Evolutionary conservation across 2,888 invertebrate species (phyloP), one percentile per base, ranked within the genome.

Genomic region (Philereme transversata): DNA sequence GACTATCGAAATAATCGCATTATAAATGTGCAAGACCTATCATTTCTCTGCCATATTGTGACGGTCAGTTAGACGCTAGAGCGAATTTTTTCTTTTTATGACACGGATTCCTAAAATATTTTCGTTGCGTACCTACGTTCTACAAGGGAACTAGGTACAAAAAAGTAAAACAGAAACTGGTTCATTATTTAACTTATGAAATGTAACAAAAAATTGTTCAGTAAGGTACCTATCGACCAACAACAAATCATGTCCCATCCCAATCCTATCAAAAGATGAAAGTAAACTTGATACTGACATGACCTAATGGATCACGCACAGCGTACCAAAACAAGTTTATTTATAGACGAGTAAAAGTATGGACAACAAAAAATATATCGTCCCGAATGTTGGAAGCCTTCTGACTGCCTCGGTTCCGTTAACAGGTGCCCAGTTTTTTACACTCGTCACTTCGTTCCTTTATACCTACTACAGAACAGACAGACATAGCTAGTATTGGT

Each of bases 371-470:
- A 87, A 89, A 84, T 8, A 43, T 73, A 74, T 73, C 78, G 81
- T 81, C 85, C 86, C 83, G 77, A 87, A 83, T 79, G 77, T 83
- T 82, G 81, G 82, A 83, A 81, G 84, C 83, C 87, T 86, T 81
- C 78, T 74, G 74, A 74, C 10, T 60, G 62, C 51, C 33, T 54
- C 73, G 75, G 74, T 82, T 81, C 78, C 79, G 79, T 81, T 78
- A 76, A 65, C 70, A 68, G 68, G 68, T 70, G 77, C 73, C 63
- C 60, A 61, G 75, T 79, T 80, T 88, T 86, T 85, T 86, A 72
- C 81, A 73, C 65, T 66, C 70, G 60, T 68, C 71, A 70, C 73
- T 76, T n/a, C 11, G 74, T 47, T 75, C 71, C 76, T 79, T 71
- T 73, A 69, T 70, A 68, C 65, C 65, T 70, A 61, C 8, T 68